A percentile compares a stretch with the other conserved stretches of the same genome.
phyloP scores from a whole-genome alignment of 1,140 invertebrate species.

The Schmidtea mediterranea region DNA sequence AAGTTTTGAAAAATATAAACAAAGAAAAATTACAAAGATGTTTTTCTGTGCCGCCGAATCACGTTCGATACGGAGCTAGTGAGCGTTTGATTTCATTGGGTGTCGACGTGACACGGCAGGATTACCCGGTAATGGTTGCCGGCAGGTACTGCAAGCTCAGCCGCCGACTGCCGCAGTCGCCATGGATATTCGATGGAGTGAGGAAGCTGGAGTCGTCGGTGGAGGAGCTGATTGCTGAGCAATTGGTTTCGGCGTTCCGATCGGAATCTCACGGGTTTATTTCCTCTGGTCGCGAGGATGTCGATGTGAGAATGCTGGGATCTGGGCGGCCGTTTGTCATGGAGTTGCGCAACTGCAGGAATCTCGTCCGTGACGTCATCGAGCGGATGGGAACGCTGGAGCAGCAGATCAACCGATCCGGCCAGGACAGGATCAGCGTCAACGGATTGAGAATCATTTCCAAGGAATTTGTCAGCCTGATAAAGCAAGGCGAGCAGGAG shows the following conservation, averaged over 20 bases:
- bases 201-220: slow-evolving; percentile 54
- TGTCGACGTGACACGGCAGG: too few species aligned
- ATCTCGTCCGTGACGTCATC: neutral
- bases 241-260: neutral
- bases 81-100: too few species aligned
- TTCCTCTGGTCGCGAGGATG: slow-evolving; percentile 72
- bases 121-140: slow-evolving; percentile 12
- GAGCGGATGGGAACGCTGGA: neutral
- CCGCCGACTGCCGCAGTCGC: slow-evolving; percentile 59
- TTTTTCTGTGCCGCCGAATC: too few species aligned
- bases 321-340: slow-evolving; percentile 38
- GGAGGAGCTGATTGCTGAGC: slow-evolving; percentile 36
- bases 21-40: too few species aligned
- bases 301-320: slow-evolving; percentile 54
- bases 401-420: slow-evolving; percentile 11
- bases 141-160: slow-evolving; percentile 63
- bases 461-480: too few species aligned
- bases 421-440: neutral
- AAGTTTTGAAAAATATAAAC: too few species aligned
- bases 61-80: too few species aligned
- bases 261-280: slow-evolving; percentile 36
- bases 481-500: slow-evolving; percentile 8
- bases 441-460: too few species aligned
- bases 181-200: slow-evolving; percentile 59
- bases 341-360: neutral